Base-by-base conservation (phyloP, 2,888 invertebrate genomes). In the Fissipunctia ypsillon region DNA sequence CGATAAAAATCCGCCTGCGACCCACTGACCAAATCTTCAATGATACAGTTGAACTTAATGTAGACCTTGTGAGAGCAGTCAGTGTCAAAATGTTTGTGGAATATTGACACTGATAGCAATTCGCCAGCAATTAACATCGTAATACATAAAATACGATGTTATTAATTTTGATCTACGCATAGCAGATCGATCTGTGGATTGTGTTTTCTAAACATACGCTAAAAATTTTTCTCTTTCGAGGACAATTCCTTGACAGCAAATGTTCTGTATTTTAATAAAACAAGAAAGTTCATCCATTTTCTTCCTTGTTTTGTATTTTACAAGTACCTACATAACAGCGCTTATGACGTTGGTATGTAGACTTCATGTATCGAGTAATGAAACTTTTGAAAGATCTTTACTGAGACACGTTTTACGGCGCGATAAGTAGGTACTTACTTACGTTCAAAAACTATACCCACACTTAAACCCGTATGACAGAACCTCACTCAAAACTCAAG, bases 201-300 rank as follows among this genome's bases (percentile, higher is more conserved):
- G 14, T 43, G 16, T 71, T 59, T 41, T 52, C 64, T 45, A 71
- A 64, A 78, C 35, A 69, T 38, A 9, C 16, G 22, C 25, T n/a
- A 16, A 28, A 38, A 78, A 22, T 31, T n/a, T 70, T 52, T 64
- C 12, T n/a, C 35, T n/a, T 38, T 48, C 22, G n/a, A 31, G 10
- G 31, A 50, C 38, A 64, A 16, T 31, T 35, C 3, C 25, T 43
- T 31, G 12, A 35, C 28, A 16, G 43, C 10, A 19, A 9, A n/a
- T 38, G 38, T 59, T 16, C n/a, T 35, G 59, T 38, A 67, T 22
- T 14, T 41, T 41, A n/a, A 19, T 38, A 41, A n/a, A 50, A 59
- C 10, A 19, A 64, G 28, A 63, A 63, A 50, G 16, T 38, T 14
- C n/a, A 28, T 41, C 38, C 14, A 9, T 16, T 45, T 10, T 0